Percentiles rank a stretch among this genome's conserved stretches.
Conservation (phyloP, 2,797 vertebrate species). For the Scolopax rusticola region DNA sequence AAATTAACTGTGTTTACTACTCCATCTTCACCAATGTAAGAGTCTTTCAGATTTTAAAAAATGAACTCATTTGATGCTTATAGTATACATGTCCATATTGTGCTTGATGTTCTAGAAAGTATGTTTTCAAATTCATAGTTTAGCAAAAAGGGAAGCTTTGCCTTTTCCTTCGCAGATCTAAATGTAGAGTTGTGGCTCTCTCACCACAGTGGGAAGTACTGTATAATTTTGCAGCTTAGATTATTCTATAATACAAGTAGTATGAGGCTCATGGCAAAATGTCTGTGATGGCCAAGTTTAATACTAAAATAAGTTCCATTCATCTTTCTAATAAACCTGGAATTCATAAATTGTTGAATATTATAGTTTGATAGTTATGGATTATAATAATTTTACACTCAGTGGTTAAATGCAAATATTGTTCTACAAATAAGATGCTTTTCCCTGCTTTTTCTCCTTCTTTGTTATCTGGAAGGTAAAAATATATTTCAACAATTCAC, state of each 20-base stretch:
- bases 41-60: conserved; percentile 5
- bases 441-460: not conserved
- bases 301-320: not conserved
- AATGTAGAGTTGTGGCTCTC: conserved; percentile 11
- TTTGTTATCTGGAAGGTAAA: not conserved
- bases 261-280: not conserved
- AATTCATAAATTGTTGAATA: not conserved
- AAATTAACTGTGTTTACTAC: conserved; percentile 55
- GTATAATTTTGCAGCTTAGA: conserved; percentile 15
- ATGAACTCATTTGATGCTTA: not conserved
- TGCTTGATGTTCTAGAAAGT: not conserved
- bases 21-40: not conserved
- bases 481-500: not conserved
- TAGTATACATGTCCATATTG: not conserved
- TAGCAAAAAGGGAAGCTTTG: not conserved
- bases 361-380: not conserved
- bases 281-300: not conserved
- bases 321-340: not conserved
- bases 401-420: not conserved
- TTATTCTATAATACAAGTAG: not conserved
- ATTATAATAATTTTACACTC: not conserved
- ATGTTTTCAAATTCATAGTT: conserved; percentile 13
- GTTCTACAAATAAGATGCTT: not conserved
- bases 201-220: not conserved
- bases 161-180: not conserved